Conservation (phyloP, 2,797 vertebrate species). For the Lithobates sylvaticus region DNA sequence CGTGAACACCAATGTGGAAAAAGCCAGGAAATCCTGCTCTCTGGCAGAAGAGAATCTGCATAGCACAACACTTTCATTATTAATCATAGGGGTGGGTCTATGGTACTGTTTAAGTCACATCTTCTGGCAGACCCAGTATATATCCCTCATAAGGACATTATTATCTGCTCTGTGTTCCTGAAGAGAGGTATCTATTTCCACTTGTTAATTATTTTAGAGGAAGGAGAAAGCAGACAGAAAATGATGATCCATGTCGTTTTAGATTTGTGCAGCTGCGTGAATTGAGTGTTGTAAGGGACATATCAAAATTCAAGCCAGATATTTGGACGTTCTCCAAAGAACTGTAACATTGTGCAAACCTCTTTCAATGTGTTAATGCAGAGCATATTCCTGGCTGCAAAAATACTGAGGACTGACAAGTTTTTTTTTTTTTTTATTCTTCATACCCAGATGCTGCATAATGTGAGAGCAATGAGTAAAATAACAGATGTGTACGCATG, state of each 20-base stretch:
- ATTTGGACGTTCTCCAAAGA: slow-evolving; percentile 55
- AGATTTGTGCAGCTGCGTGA: slow-evolving; percentile 60
- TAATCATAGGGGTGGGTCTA: background rate
- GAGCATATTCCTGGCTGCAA: slow-evolving; percentile 57
- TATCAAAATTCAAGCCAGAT: slow-evolving; percentile 60
- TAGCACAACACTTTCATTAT: slow-evolving; percentile 10
- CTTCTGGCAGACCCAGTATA: slow-evolving; percentile 19
- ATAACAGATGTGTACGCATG: slow-evolving; percentile 46
- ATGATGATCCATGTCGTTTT: slow-evolving; percentile 60
- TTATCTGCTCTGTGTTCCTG: slow-evolving; percentile 28
- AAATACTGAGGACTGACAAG: slow-evolving; percentile 38
- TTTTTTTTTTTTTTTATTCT: slow-evolving; percentile 31
- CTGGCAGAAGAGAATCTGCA: background rate
- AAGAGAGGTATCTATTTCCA: slow-evolving; percentile 50
- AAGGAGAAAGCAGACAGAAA: slow-evolving; percentile 57
- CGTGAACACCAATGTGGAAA: slow-evolving; percentile 3
- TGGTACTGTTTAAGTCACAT: background rate
- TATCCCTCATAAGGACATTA: slow-evolving; percentile 44
- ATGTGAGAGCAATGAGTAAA: slow-evolving; percentile 33
- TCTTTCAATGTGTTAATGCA: slow-evolving; percentile 49
- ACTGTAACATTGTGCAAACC: slow-evolving; percentile 48
- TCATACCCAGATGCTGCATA: slow-evolving; percentile 46
- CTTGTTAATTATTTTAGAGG: slow-evolving; percentile 57
- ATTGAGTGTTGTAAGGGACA: slow-evolving; percentile 50
- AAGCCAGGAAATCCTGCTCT: slow-evolving; percentile 39